Base-by-base conservation (phyloP, 2,113 vertebrate species). In the Mesitornis unicolor region DNA sequence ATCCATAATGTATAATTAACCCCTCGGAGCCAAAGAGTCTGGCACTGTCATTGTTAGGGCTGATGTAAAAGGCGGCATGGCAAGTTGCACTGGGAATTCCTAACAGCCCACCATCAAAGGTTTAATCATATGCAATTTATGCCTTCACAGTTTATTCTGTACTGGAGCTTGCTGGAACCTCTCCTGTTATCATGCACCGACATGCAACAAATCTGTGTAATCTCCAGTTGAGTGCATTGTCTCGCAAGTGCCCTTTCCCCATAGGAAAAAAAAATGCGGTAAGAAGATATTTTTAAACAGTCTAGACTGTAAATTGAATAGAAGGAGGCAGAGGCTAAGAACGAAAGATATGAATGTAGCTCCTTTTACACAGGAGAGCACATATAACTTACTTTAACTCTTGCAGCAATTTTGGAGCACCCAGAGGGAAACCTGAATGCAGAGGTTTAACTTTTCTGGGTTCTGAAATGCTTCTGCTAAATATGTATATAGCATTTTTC, bases 11-110 rank as follows among this genome's bases (percentile, higher is more conserved):
- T 76, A 11, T 96, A 96, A 97, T 97, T 97, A 97, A 97, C 96
- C 92, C 96, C 90, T 97, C 91, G 96, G 96, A 96, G 96, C 94
- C 97, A 87, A 40, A 0, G 2, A 95, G 95, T 95, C 95, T 97
- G 94, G 80, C 77, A 91, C 43, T 76, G 86, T 79, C 87, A 53
- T 76, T 85, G 87, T 84, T 85, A 87, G 81, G 77, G 69, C 75
- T 96, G 86, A 50, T 89, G 95, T 93, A 71, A 84, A 95, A 94
- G 73, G 86, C 21, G 13, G 71, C 4, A 1, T 86, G 93, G 88
- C 93, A 57, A 1, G 6, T 57, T 93, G 79, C 76, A 68, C 76
- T 96, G 88, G 93, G 96, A 96, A 90, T 90, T 96, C 93, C 96
- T 94, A 68, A 53, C 86, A 96, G 89, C 92, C 94, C 91, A 94